These are phyloP conservation scores for Glomeris marginata DNA, from an alignment of 2,888 invertebrate species.

Conservation along the genomic window DNA sequence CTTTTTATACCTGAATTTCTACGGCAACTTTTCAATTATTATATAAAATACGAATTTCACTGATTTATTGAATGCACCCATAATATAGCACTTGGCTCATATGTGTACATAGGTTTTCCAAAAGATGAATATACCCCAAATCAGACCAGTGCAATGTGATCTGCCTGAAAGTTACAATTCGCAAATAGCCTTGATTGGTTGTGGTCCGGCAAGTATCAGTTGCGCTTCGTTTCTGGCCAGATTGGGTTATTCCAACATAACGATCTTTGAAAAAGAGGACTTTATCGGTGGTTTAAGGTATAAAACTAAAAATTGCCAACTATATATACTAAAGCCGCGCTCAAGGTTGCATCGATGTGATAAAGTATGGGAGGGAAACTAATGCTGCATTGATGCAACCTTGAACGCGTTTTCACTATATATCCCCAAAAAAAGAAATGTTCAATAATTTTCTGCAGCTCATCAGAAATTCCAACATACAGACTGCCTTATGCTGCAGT, in stretches of 20 bases:
- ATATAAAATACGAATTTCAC: background rate
- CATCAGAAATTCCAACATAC: constrained; percentile 93
- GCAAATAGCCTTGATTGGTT: constrained; percentile 77
- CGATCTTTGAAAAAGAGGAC: constrained; percentile 76
- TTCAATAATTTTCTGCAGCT: constrained; percentile 37
- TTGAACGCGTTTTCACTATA: too few relatives aligned
- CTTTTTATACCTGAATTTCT: background rate
- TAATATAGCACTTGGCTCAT: background rate
- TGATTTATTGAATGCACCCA: background rate
- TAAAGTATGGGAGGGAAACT: too few relatives aligned
- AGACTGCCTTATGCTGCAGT: constrained; percentile 85
- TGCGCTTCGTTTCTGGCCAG: constrained; percentile 92
- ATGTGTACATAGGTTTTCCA: constrained; percentile 54
- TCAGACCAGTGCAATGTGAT: constrained; percentile 33
- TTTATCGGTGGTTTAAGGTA: constrained; percentile 83
- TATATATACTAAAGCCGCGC: background rate
- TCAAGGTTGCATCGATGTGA: constrained; percentile 1
- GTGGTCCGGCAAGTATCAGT: constrained; percentile 90
- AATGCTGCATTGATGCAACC: too few relatives aligned
- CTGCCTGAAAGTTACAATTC: constrained; percentile 34
- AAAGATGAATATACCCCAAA: constrained; percentile 82
- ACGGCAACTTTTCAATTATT: background rate
- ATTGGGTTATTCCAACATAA: constrained; percentile 78
- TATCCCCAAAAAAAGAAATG: background rate
- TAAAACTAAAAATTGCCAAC: too few relatives aligned